Conservation (phyloP, 2,113 vertebrate genomes). For the Podarcis raffonei region DNA sequence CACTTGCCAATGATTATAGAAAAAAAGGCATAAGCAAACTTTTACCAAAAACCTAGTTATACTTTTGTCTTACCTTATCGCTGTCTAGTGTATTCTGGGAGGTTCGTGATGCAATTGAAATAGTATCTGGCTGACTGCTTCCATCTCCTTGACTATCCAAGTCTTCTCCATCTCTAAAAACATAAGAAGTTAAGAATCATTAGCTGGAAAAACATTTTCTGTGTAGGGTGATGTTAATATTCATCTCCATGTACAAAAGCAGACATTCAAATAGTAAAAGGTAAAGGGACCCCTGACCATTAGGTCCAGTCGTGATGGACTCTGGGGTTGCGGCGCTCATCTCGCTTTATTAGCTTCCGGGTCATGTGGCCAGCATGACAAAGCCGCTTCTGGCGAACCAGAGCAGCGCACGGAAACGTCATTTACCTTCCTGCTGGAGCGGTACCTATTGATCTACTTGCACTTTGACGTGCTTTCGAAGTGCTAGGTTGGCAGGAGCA, state of each 20-base stretch:
- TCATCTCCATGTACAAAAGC: neutral
- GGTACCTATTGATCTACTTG: too few relatives aligned
- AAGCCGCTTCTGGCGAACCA: too few relatives aligned
- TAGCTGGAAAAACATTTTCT: neutral
- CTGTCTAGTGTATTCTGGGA: slow-evolving; percentile 98
- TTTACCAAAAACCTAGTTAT: neutral
- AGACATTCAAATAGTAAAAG: neutral
- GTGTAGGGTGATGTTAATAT: neutral
- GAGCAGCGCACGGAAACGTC: too few relatives aligned
- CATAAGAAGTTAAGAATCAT: slow-evolving; percentile 26
- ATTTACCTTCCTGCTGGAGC: too few relatives aligned
- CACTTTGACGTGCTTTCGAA: too few relatives aligned
- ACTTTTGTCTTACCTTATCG: slow-evolving; percentile 85
- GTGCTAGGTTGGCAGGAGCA: too few relatives aligned
- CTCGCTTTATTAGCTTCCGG: too few relatives aligned
- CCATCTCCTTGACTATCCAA: slow-evolving; percentile 98
- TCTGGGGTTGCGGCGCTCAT: too few relatives aligned
- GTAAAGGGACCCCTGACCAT: too few relatives aligned
- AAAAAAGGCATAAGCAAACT: neutral
- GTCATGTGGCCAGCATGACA: too few relatives aligned
- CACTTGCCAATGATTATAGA: neutral
- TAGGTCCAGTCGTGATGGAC: too few relatives aligned
- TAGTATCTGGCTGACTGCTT: slow-evolving; percentile 98
- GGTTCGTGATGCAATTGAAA: slow-evolving; percentile 96
- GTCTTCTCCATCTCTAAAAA: slow-evolving; percentile 92